Conservation (phyloP, 37 sponge, comb jelly and placozoan genomes). For the Dysidea cf. avara region DNA sequence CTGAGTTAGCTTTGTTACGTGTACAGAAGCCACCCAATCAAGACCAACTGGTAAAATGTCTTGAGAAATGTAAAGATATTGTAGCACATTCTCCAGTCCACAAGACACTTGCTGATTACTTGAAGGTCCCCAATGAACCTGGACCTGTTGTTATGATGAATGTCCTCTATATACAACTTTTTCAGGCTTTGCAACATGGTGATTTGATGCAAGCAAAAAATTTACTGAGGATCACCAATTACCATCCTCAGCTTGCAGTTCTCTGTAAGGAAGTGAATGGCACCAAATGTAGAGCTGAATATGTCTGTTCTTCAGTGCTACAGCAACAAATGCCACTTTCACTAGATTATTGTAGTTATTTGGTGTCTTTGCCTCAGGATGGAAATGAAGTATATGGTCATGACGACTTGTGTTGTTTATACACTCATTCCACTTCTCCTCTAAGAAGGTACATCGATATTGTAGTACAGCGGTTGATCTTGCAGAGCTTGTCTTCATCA, state of each 20-base stretch:
- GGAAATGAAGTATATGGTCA: slow-evolving; percentile 27
- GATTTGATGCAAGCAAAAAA: slow-evolving; percentile 1
- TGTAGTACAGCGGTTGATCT: slow-evolving; percentile 43
- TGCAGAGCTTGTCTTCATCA: too few species aligned
- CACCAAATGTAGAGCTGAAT: slow-evolving; percentile 23
- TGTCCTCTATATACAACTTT: neutral
- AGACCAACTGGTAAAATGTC: neutral
- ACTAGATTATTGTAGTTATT: too few species aligned
- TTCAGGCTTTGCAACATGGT: neutral
- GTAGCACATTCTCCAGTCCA: slow-evolving; percentile 14
- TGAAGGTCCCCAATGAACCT: too few species aligned
- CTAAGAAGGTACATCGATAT: slow-evolving; percentile 67
- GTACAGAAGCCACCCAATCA: slow-evolving; percentile 32
- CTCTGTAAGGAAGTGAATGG: neutral
- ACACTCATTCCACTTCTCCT: slow-evolving; percentile 78
- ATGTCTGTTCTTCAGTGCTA: slow-evolving; percentile 14
- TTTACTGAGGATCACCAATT: slow-evolving; percentile 10
- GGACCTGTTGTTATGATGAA: neutral
- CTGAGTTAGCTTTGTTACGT: slow-evolving; percentile 31
- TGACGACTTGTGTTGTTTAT: slow-evolving; percentile 21
- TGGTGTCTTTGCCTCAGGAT: too few species aligned
- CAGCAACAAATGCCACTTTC: too few species aligned
- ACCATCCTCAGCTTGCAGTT: slow-evolving; percentile 56
- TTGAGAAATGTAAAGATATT: too few species aligned
- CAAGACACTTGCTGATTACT: neutral